Evolutionary conservation across 2,888 invertebrate species (phyloP).

Genomic region (Camponotus fellah): DNA sequence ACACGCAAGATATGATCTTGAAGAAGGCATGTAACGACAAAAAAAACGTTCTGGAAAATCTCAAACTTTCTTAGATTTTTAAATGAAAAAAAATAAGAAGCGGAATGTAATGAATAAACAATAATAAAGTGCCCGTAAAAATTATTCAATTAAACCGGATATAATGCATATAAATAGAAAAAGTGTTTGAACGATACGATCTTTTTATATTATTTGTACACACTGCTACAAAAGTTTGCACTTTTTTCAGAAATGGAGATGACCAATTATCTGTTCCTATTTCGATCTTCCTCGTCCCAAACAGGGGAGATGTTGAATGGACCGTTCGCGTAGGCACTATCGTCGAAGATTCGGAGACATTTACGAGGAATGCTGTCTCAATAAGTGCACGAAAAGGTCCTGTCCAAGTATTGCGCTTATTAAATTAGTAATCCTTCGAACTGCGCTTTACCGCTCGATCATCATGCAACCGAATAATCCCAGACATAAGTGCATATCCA

Average conservation of each 20-base stretch:
- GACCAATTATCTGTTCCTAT: no score
- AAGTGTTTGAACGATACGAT: no score
- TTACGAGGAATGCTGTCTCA: no score
- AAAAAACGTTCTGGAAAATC: not conserved
- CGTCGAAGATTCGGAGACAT: no score
- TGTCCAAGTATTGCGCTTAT: conserved; percentile 84
- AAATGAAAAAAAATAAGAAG: not conserved
- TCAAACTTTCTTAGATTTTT: not conserved
- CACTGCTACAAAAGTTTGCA: no score
- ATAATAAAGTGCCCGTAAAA: no score
- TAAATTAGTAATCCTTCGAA: conserved; percentile 44
- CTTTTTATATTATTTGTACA: no score
- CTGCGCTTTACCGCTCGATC: conserved; percentile 44
- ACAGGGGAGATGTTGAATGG: no score
- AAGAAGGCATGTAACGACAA: not conserved
- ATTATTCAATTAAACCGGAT: no score
- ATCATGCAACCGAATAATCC: conserved; percentile 48
- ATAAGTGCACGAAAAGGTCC: conserved; percentile 84
- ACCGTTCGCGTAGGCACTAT: no score
- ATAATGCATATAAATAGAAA: no score
- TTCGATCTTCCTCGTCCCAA: no score
- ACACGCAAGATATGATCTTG: not conserved
- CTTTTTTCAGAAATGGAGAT: not conserved
- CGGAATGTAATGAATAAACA: not conserved
- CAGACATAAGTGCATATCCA: conserved; percentile 21